phyloP scores from a whole-genome alignment of 92 coral and sea anemone genomes.

The Porites cylindrica region DNA sequence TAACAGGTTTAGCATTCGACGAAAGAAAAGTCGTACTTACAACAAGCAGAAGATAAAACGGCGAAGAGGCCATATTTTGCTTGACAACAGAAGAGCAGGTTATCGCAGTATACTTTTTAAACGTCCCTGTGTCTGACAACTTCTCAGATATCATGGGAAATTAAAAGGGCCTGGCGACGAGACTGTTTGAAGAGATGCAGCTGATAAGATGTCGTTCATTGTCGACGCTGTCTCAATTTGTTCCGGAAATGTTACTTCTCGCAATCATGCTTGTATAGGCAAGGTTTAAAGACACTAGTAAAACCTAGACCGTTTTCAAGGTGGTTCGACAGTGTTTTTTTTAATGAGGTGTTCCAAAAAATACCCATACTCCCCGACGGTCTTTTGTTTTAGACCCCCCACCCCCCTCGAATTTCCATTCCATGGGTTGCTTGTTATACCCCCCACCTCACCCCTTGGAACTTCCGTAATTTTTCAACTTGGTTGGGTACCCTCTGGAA shows the following conservation, averaged over 20 bases:
- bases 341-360: too few relatives aligned
- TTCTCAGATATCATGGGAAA: constrained; percentile 27
- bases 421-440: too few relatives aligned
- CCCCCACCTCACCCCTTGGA: too few relatives aligned
- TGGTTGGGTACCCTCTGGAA: too few relatives aligned
- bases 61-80: not conserved
- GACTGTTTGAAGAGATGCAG: too few relatives aligned
- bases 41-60: not conserved
- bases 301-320: too few relatives aligned
- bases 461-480: too few relatives aligned
- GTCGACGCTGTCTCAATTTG: not conserved
- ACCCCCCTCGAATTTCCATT: too few relatives aligned
- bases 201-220: not conserved
- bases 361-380: too few relatives aligned
- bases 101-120: not conserved
- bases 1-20: not conserved
- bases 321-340: too few relatives aligned
- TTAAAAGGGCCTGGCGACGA: not conserved
- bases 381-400: too few relatives aligned
- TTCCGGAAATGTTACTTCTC: not conserved
- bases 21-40: not conserved
- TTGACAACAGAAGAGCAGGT: not conserved
- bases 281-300: too few relatives aligned
- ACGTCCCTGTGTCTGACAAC: not conserved
- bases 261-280: not conserved